Base-by-base conservation (phyloP, 2,113 vertebrate species). In the Montifringilla adamsi region DNA sequence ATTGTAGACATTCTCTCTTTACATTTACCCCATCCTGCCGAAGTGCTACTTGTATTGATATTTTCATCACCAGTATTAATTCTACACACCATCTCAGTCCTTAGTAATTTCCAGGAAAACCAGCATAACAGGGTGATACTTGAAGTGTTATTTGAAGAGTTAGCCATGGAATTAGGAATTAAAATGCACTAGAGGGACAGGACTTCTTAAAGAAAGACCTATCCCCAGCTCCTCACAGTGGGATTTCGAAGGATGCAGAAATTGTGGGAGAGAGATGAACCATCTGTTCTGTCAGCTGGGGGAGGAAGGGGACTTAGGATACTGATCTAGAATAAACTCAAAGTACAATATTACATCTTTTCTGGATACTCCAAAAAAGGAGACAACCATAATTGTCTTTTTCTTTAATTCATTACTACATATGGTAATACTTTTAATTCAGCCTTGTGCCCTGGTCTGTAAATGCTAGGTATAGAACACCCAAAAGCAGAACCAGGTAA, bases 261-360 rank as follows among this genome's bases (percentile, higher is more conserved):
- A 87, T 7, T 70, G 80, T 58, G 94, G 50, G 39, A 88, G 69
- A 91, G 2, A 66, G 55, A 91, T 35, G 62, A 94, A 73, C 81
- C 92, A 94, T 90, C 94, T 91, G 90, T 93, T 95, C 91, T 94
- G 87, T 66, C 87, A 94, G 3, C 37, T 85, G 87, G 66, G 22
- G 91, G 78, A 87, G 56, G 89, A 84, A 90, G 20, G 17, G 52
- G 66, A 78, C 33, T 56, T 56, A 60, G 37, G 23, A 85, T 41
- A 79, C 35, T 79, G 78, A 90, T 90, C 81, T 53, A 37, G 50
- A 94, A 94, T 84, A 93, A 93, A 70, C 66, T 87, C 70, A 77
- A 27, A 10, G 53, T 18, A 75, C 68, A 82, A 73, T 23, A 82
- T 41, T 49, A 41, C 66, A 75, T 79, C 81, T 87, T 93, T 53